Evolutionary conservation across 1,140 invertebrate genomes (phyloP), one percentile per base, ranked within the genome.

Genomic region (Pollicipes pollicipes): DNA sequence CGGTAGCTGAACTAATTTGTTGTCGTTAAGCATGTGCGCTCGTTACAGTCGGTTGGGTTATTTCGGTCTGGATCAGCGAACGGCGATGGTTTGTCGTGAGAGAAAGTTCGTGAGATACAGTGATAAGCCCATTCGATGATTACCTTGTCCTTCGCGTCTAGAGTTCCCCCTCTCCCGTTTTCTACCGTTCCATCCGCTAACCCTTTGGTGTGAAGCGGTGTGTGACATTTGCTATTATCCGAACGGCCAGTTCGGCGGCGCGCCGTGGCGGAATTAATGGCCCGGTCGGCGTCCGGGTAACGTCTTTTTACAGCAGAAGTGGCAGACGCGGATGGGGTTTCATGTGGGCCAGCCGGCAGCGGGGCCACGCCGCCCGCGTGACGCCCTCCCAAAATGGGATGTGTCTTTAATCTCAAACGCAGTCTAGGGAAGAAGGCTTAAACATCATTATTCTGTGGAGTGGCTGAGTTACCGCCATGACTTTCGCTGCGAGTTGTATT

Each of bases 221-320:
- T 58, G 45, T 58, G 45, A 58, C 10, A 58, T 58, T n/a, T 10
- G 21, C 45, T 21, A 58, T 58, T 58, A 58, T 58, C 45, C 13
- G 45, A 10, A 24, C 45, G 10, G 45, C 45, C 17, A 3, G 45
- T 24, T 58, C 6, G 13, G 45, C 45, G 45, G 45, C 45, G 45
- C 24, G 45, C 45, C 45, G 13, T 58, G 45, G 10, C 21, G 45
- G 45, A 58, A 58, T 21, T 58, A 58, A 58, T 58, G 21, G 45
- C 6, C 45, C 10, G 21, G 10, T 3, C 45, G 24, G 45, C 8
- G 13, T 10, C 45, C 45, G 45, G 6, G 13, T 24, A 58, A 21
- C 45, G 45, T 58, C 45, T 58, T 58, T 58, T 58, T 58, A 58
- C 45, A 58, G 45, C 45, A 58, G 45, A 58, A 58, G 45, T 58